Base-by-base conservation (phyloP, 2,113 vertebrate genomes). In the Peromyscus maniculatus region DNA sequence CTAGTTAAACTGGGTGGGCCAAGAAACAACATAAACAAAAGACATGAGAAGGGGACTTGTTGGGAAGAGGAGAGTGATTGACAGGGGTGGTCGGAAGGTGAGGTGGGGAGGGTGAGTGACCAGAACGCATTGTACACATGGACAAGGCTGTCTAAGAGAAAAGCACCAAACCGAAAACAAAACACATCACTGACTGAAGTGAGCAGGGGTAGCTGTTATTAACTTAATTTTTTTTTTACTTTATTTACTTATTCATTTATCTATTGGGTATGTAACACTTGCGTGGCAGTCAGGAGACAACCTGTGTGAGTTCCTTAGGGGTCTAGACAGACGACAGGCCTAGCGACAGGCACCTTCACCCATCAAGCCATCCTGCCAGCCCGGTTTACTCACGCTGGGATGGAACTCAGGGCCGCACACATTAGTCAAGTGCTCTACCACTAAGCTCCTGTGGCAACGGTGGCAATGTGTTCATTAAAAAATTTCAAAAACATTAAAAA, bases 141-240 rank as follows among this genome's bases (percentile, higher is more conserved):
- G 39, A 62, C 12, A 39, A 62, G 24, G 62, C 1, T 62, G 55
- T 24, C 55, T 83, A 26, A 83, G n/a, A 39, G 21, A n/a, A 83
- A 83, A 39, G 98, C 98, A 98, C 98, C 98, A 98, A 98, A 98
- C 98, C 98, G 98, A 98, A 33, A 95, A 88, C 91, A 96, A 95
- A 97, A 89, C 94, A 97, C 95, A 97, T 94, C 88, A 92, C 80
- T 91, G 94, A 95, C 89, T 95, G 95, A 97, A 94, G 80, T 95
- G 31, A 26, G 84, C 92, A 92, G 49, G 83, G 59, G 88, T 10
- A 93, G 74, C 89, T 96, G 92, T 94, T 78, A 8, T 10, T 59
- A 21, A n/a, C n/a, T 75, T 22, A 74, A 55, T 33, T 55, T 12
- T 67, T 36, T n/a, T 59, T 82, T 36, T 31, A n/a, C 33, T 55